A percentile compares a stretch with the other conserved stretches of the same genome.
These are phyloP conservation scores for Balaeniceps rex DNA, from an alignment of 2,113 vertebrate genomes.

Conservation along the genomic window DNA sequence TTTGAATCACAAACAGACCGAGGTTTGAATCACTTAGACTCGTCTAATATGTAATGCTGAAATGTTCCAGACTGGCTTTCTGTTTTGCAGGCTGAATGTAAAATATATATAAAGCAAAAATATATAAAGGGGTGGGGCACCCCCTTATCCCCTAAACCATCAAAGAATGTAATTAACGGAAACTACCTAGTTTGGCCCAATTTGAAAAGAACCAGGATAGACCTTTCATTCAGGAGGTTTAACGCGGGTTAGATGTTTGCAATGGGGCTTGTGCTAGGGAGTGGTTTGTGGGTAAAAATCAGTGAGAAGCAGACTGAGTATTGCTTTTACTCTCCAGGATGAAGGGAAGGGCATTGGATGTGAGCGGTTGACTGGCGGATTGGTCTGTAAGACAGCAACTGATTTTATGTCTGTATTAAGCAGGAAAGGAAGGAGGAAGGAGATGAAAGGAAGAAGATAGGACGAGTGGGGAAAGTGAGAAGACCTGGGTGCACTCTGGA, in stretches of 20 bases:
- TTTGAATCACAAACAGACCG: background rate
- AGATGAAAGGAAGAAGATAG: background rate
- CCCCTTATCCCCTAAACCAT: background rate
- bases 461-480: background rate
- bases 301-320: background rate
- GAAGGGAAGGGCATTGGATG: background rate
- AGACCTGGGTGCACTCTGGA: background rate
- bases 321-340: background rate
- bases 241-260: background rate
- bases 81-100: background rate
- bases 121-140: background rate
- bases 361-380: background rate
- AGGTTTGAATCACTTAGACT: background rate
- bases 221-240: background rate
- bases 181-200: background rate
- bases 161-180: background rate
- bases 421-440: background rate
- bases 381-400: background rate
- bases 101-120: too few species aligned
- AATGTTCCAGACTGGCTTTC: background rate
- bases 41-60: background rate
- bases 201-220: background rate
- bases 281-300: background rate
- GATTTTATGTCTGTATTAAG: background rate
- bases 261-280: background rate